Conservation (phyloP, 2,888 invertebrate genomes). For the Eurytoma californica region DNA sequence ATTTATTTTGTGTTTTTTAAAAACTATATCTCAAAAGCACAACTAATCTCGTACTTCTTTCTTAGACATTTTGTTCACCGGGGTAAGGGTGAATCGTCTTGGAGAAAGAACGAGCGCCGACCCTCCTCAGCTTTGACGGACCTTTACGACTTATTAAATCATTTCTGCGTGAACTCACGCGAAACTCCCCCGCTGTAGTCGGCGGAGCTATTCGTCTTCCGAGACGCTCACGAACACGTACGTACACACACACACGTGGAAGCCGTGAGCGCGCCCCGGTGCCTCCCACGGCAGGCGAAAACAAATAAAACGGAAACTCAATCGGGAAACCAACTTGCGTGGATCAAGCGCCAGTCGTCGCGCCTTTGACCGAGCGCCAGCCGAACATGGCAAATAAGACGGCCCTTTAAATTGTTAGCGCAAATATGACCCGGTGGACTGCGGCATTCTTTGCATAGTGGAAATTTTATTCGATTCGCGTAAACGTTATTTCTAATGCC, state of each 20-base stretch:
- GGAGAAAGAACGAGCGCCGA: slow-evolving; percentile 61
- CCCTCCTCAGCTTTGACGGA: slow-evolving; percentile 67
- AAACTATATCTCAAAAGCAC: too few species aligned
- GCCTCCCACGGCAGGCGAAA: slow-evolving; percentile 22
- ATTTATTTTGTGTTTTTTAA: too few species aligned
- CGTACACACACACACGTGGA: slow-evolving; percentile 11
- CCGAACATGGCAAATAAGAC: neutral
- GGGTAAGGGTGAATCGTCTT: neutral
- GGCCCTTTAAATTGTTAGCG: neutral
- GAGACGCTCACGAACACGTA: slow-evolving; percentile 41
- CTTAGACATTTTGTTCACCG: too few species aligned
- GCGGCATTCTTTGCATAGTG: too few species aligned
- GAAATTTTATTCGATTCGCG: too few species aligned
- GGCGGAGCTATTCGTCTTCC: slow-evolving; percentile 43
- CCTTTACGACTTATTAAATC: slow-evolving; percentile 71
- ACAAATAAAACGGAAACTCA: slow-evolving; percentile 57
- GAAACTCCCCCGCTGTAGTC: slow-evolving; percentile 41
- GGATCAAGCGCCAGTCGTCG: slow-evolving; percentile 49
- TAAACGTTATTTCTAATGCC: too few species aligned
- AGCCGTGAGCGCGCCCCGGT: neutral
- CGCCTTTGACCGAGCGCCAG: neutral
- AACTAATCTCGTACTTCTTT: too few species aligned
- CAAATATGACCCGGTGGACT: too few species aligned
- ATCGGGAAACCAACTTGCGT: slow-evolving; percentile 56
- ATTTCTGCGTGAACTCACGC: slow-evolving; percentile 61